Evolutionary conservation across 2,113 vertebrate genomes (phyloP).

Genomic region (Arizona elegans): DNA sequence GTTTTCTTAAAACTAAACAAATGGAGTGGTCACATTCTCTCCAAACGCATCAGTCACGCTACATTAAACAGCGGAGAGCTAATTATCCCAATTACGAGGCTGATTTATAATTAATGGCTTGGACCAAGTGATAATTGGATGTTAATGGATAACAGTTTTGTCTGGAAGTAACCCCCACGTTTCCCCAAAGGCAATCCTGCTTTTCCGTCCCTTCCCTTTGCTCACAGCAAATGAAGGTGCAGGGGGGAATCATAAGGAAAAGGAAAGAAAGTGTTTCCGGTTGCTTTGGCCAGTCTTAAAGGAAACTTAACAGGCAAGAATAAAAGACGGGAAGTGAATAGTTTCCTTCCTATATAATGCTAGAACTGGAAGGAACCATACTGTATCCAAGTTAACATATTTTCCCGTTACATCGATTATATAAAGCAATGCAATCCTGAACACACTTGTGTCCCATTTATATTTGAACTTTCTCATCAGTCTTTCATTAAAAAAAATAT

Average conservation of each 20-base stretch:
- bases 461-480: background rate
- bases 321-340: background rate
- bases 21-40: constrained; percentile 77
- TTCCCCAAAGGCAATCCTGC: constrained; percentile 41
- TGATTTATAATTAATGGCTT: constrained; percentile 98
- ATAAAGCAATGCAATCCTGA: background rate
- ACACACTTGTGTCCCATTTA: background rate
- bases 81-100: constrained; percentile 97
- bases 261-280: background rate
- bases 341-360: background rate
- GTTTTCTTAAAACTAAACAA: constrained; percentile 70
- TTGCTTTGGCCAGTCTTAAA: background rate
- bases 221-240: constrained; percentile 28
- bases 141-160: constrained; percentile 97
- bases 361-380: background rate
- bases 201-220: background rate
- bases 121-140: constrained; percentile 93
- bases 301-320: background rate
- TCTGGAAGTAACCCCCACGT: constrained; percentile 64
- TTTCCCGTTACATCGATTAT: background rate
- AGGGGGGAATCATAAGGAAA: background rate
- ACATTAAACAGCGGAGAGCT: constrained; percentile 87
- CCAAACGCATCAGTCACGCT: constrained; percentile 82
- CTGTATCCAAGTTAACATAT: background rate
- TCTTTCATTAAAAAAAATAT: background rate